Evolutionary conservation across 2,888 invertebrate species (phyloP), one percentile per base, ranked within the genome.

Genomic region (Oligia fasciuncula): DNA sequence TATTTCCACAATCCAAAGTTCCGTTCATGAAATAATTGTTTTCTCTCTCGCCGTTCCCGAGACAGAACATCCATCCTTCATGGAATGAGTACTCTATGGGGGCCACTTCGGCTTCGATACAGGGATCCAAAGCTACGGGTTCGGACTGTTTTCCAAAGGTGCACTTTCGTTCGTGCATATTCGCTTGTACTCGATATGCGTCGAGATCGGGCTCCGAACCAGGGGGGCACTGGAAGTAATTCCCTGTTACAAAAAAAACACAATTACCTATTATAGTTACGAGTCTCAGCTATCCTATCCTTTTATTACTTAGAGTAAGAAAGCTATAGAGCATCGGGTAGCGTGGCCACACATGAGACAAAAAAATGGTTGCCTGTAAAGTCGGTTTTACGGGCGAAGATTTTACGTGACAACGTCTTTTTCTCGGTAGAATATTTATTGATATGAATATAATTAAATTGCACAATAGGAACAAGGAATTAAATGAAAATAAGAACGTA

Each of bases 61-160:
- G 93, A 80, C 97, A 97, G 85, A 97, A 96, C 96, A 95, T 95
- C 97, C 97, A 97, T 11, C 97, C 97, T 89, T 96, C 96, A 71
- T 95, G 93, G 84, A 95, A 97, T 0, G 97, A 97, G 77, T 95
- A 97, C 83, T 97, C 97, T 78, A 96, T 95, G 0, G 96, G 96
- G 0, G 96, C 96, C 23, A 94, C 91, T 89, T 97, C 97, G n/a
- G 96, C 96, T 90, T 97, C 97, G 57, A 96, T 95, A 75, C 97
- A 97, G 0, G 97, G 95, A 80, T 97, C 97, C 2, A 96, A 90
- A 0, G 93, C 77, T 8, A 97, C 90, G n/a, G 90, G 93, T 35
- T 91, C 91, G 0, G 96, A 94, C 63, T 89, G 86, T 79, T 93
- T 94, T 0, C 94, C 94, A 67, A 85, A 94, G 0, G 97, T 96